phyloP scores from a whole-genome alignment of 2,888 invertebrate species.

The Lypha dubia region DNA sequence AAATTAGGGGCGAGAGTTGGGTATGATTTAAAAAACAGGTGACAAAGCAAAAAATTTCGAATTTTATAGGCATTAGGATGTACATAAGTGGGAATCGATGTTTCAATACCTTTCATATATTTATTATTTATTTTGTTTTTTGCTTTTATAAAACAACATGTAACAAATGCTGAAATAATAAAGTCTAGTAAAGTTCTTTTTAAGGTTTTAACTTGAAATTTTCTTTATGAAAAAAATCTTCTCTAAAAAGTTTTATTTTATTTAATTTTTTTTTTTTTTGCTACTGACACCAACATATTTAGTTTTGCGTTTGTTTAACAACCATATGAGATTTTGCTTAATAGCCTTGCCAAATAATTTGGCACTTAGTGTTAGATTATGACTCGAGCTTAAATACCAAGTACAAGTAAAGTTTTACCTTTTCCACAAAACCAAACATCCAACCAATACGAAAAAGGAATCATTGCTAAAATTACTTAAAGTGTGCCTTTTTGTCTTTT shows the following conservation, averaged over 20 bases:
- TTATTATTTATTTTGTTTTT: no score
- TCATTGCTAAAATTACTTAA: conserved; percentile 72
- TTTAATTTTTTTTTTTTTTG: background rate
- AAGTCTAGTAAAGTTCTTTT: background rate
- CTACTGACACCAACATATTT: conserved; percentile 35
- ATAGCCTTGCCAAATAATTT: conserved; percentile 71
- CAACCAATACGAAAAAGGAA: background rate
- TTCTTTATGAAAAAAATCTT: conserved; percentile 5
- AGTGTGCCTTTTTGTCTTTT: conserved; percentile 65
- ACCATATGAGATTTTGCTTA: conserved; percentile 70
- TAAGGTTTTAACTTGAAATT: background rate
- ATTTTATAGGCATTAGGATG: conserved; percentile 9
- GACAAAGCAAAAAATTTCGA: conserved; percentile 63
- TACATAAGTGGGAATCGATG: conserved; percentile 23
- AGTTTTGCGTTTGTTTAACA: conserved; percentile 16
- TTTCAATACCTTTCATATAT: background rate
- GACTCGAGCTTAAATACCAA: conserved; percentile 35
- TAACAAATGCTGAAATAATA: background rate
- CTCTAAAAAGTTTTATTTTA: background rate
- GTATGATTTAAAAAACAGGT: conserved; percentile 64
- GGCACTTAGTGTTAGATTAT: conserved; percentile 68
- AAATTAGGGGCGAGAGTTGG: background rate
- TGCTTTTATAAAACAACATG: background rate
- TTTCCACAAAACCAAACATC: conserved; percentile 46
- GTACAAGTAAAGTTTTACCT: conserved; percentile 52